Percentiles rank a stretch among this genome's conserved stretches.
phyloP scores from a whole-genome alignment of 2,113 vertebrate species.

The Nyctibius bracteatus region DNA sequence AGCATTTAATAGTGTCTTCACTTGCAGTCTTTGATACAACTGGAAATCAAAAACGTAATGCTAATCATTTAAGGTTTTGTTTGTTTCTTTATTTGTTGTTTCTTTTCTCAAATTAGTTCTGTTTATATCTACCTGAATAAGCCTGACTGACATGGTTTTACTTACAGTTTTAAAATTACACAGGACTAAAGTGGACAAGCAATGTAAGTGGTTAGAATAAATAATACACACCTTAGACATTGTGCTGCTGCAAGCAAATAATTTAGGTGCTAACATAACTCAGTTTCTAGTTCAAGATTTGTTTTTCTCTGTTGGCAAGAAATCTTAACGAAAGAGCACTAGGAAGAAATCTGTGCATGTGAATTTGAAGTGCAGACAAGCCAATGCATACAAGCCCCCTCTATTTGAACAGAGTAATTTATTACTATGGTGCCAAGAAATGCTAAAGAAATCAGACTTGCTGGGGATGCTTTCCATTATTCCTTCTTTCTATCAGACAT shows the following conservation, averaged over 20 bases:
- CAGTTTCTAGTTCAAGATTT: background rate
- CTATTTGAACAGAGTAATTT: background rate
- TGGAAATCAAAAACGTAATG: background rate
- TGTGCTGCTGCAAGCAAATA: background rate
- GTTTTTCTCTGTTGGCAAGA: background rate
- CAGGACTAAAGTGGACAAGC: background rate
- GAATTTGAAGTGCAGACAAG: background rate
- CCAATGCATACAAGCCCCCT: background rate
- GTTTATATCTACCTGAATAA: background rate
- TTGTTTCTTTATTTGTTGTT: background rate
- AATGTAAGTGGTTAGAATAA: background rate
- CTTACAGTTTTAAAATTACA: background rate
- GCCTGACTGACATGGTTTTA: background rate
- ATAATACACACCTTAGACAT: background rate
- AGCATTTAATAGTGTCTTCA: background rate
- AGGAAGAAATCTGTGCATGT: background rate
- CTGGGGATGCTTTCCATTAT: background rate
- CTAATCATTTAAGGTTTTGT: fast-evolving
- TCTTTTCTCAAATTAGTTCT: background rate
- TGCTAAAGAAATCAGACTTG: background rate
- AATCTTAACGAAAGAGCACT: background rate
- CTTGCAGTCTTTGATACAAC: background rate
- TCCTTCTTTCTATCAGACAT: background rate
- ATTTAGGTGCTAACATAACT: background rate
- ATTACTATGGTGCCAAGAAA: background rate